phyloP scores from a whole-genome alignment of 2,113 vertebrate species.

The Isurus oxyrinchus region DNA sequence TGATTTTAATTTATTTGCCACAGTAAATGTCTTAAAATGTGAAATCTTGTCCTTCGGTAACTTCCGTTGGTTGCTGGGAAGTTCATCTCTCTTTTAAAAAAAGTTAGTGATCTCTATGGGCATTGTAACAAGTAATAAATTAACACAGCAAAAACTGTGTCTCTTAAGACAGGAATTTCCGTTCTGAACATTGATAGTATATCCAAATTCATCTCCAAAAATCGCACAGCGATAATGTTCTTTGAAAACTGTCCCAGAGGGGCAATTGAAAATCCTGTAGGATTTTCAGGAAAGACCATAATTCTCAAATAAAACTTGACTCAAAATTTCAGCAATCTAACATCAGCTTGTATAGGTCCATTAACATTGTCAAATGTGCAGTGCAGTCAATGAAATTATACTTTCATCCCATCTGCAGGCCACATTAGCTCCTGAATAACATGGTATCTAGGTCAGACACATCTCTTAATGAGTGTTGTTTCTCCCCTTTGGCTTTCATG shows the following conservation, averaged over 20 bases:
- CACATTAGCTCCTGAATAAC: conserved; percentile 3
- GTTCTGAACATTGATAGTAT: not conserved
- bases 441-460: conserved; percentile 28
- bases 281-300: not conserved
- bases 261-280: not conserved
- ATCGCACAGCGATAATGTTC: not conserved
- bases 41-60: too few relatives aligned
- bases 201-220: not conserved
- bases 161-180: not conserved
- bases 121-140: not conserved
- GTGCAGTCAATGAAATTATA: not conserved
- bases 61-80: not conserved
- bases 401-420: not conserved
- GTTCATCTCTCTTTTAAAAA: not conserved
- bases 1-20: not conserved
- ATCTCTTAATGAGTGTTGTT: not conserved
- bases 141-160: not conserved
- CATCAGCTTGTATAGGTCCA: not conserved
- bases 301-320: not conserved
- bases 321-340: not conserved
- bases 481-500: conserved; percentile 25
- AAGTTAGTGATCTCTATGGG: not conserved
- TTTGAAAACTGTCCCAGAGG: not conserved
- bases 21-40: not conserved
- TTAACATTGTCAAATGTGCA: not conserved